Conservation (phyloP, 2,113 vertebrate species). For the Mobula birostris region DNA sequence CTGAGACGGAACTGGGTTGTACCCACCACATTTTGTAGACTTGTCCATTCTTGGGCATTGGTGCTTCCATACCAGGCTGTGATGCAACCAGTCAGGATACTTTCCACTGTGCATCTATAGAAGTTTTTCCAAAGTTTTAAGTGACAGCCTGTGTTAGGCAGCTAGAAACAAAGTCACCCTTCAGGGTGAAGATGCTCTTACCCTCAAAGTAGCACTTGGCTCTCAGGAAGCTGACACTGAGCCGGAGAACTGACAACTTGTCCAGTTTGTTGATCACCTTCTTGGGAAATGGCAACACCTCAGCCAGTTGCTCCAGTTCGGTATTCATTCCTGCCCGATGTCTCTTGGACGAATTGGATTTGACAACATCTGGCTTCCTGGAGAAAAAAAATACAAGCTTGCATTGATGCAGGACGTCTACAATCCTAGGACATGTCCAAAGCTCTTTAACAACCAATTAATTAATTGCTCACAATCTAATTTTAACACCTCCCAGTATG, state of each 20-base stretch:
- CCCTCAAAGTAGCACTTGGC: conserved; percentile 52
- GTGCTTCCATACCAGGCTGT: no score
- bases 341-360: conserved; percentile 57
- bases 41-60: no score
- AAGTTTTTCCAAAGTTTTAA: no score
- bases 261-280: conserved; percentile 55
- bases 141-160: background rate
- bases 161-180: background rate
- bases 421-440: background rate
- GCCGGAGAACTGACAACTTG: conserved; percentile 57
- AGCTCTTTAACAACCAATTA: background rate
- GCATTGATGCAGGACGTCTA: background rate
- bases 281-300: conserved; percentile 51
- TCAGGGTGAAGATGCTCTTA: conserved; percentile 41
- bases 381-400: background rate
- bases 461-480: background rate
- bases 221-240: conserved; percentile 54
- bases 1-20: no score
- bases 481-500: background rate
- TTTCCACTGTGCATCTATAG: no score
- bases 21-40: no score
- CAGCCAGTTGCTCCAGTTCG: conserved; percentile 54
- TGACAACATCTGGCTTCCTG: conserved; percentile 47
- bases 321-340: conserved; percentile 57
- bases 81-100: no score